Conservation (phyloP, 2,888 invertebrate species). For the Galerucella pusilla region DNA sequence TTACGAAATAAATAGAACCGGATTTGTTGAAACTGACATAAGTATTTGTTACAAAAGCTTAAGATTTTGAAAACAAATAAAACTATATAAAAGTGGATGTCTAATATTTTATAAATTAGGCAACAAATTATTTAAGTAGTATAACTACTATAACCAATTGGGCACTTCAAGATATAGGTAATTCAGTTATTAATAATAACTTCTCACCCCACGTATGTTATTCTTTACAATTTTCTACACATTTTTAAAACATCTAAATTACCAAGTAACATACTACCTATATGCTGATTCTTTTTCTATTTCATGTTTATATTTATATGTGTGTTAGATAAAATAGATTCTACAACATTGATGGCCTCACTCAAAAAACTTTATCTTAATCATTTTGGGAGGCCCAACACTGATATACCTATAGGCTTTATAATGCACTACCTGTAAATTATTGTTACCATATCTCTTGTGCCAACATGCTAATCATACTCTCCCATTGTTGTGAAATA, state of each 20-base stretch:
- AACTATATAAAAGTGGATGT: neutral
- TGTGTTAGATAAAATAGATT: too few relatives aligned
- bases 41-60: neutral
- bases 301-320: too few relatives aligned
- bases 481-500: too few relatives aligned
- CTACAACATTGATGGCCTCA: too few relatives aligned
- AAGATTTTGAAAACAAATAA: neutral
- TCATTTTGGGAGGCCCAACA: too few relatives aligned
- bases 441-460: too few relatives aligned
- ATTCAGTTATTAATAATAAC: neutral
- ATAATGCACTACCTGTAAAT: too few relatives aligned
- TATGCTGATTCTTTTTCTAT: neutral
- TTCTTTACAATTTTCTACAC: neutral
- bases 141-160: neutral
- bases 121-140: too few relatives aligned
- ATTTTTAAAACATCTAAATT: neutral
- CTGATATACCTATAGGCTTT: too few relatives aligned
- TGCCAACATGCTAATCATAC: too few relatives aligned
- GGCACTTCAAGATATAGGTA: neutral
- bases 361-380: too few relatives aligned
- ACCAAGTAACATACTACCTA: neutral
- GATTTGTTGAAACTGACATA: neutral
- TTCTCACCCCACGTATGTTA: slow-evolving; percentile 5
- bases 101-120: neutral
- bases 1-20: slow-evolving; percentile 27